Conservation (phyloP, 2,888 invertebrate genomes). For the Zhengitettix transpicula region DNA sequence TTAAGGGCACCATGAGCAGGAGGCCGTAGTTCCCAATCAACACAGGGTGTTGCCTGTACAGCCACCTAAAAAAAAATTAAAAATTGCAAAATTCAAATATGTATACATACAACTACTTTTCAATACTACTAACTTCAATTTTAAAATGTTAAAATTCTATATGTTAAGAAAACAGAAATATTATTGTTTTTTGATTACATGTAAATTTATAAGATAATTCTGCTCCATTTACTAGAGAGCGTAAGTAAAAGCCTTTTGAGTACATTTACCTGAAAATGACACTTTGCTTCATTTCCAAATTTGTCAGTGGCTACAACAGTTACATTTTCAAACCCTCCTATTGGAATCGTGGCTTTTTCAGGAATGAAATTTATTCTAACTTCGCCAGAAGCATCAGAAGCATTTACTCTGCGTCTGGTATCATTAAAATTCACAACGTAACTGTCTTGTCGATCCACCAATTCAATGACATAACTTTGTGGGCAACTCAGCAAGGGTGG, state of each 20-base stretch:
- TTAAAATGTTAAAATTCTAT: no score
- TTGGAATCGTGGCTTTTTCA: conserved; percentile 67
- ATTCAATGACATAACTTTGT: conserved; percentile 83
- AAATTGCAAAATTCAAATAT: neutral
- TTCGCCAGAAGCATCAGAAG: conserved; percentile 76
- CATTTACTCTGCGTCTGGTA: conserved; percentile 65
- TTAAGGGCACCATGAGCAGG: conserved; percentile 80
- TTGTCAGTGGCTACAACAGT: conserved; percentile 78
- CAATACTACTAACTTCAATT: no score
- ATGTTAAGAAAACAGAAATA: no score
- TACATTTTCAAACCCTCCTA: conserved; percentile 79
- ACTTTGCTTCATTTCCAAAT: conserved; percentile 73
- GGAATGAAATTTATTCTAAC: conserved; percentile 68
- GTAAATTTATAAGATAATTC: no score
- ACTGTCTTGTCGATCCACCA: conserved; percentile 77
- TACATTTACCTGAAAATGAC: conserved; percentile 66
- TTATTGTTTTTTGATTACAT: no score
- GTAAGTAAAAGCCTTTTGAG: neutral
- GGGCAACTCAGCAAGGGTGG: conserved; percentile 82
- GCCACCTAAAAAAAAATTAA: conserved; percentile 38
- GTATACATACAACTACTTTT: neutral
- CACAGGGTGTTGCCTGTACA: conserved; percentile 84
- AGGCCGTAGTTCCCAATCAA: conserved; percentile 82
- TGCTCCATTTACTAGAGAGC: no score
- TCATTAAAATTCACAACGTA: conserved; percentile 86